Conservation (phyloP, 2,113 vertebrate genomes). For the Ceuthmochares aereus region DNA sequence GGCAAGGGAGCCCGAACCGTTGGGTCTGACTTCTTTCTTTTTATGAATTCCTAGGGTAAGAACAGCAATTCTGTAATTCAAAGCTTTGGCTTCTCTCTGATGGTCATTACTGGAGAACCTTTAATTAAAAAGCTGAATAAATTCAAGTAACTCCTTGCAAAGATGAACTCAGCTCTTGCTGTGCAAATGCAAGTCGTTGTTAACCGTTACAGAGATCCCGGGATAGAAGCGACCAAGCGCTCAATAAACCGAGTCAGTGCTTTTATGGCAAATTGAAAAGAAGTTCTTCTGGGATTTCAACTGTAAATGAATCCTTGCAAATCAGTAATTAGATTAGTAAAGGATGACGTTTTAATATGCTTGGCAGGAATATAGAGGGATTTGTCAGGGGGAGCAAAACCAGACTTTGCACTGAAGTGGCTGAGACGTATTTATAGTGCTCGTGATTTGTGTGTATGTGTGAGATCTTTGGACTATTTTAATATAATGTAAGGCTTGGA, state of each 20-base stretch:
- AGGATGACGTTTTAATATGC: constrained; percentile 50
- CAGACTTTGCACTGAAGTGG: constrained; percentile 54
- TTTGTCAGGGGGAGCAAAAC: constrained; percentile 57
- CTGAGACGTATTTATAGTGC: constrained; percentile 59
- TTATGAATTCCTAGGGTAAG: neutral
- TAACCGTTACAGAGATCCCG: neutral
- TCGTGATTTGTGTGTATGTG: constrained; percentile 29
- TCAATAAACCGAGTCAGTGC: constrained; percentile 53
- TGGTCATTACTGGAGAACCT: neutral
- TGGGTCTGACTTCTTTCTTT: neutral
- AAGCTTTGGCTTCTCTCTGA: constrained; percentile 19
- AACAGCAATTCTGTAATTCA: neutral
- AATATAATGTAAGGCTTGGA: constrained; percentile 49
- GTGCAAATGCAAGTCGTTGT: neutral
- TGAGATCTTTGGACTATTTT: constrained; percentile 54
- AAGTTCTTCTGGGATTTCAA: constrained; percentile 52
- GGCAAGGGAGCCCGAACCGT: neutral
- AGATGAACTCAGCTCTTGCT: constrained; percentile 61
- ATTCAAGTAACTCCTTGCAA: constrained; percentile 17
- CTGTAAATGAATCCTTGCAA: constrained; percentile 59
- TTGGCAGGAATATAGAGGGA: constrained; percentile 62
- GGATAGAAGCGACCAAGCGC: constrained; percentile 7
- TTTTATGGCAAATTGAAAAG: constrained; percentile 46
- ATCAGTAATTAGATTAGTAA: constrained; percentile 60
- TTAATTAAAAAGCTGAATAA: neutral